Evolutionary conservation across 64 coral and sea anemone genomes (phyloP).

Genomic region (Pocillopora damicornis): DNA sequence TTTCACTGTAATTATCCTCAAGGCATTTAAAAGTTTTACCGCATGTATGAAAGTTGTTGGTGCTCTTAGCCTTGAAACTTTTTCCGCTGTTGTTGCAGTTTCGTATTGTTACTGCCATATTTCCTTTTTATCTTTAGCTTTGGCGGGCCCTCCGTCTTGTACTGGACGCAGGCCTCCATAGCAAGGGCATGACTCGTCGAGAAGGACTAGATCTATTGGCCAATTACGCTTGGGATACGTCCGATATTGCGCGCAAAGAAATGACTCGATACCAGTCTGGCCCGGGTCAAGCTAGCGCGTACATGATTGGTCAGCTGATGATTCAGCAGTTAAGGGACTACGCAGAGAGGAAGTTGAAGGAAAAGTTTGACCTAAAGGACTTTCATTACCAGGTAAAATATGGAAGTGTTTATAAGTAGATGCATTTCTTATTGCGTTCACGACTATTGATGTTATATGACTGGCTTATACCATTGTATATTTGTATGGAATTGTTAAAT

Average conservation of each 20-base stretch:
- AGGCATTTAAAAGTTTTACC: no score
- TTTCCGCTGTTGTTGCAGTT: no score
- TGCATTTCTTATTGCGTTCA: no score
- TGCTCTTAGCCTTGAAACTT: no score
- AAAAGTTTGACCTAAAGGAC: constrained; percentile 65
- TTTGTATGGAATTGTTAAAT: no score
- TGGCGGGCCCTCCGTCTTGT: constrained; percentile 89
- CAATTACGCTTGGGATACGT: constrained; percentile 90
- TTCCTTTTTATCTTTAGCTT: constrained; percentile 46
- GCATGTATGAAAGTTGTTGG: no score
- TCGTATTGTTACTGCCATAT: background rate
- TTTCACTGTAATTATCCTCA: no score
- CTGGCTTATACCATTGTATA: no score
- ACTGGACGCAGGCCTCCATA: constrained; percentile 83
- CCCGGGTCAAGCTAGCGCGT: constrained; percentile 74
- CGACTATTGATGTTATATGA: no score
- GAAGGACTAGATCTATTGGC: constrained; percentile 74
- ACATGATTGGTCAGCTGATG: constrained; percentile 79
- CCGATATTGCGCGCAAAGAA: constrained; percentile 83
- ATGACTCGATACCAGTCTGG: constrained; percentile 87
- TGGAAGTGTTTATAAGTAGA: no score
- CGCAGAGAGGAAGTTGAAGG: constrained; percentile 34
- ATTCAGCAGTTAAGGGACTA: constrained; percentile 58
- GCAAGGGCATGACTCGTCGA: constrained; percentile 62
- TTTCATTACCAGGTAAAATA: constrained; percentile 80